Evolutionary conservation across 2,797 vertebrate genomes (phyloP), one percentile per base, ranked within the genome.

Genomic region (Naso thynnoides): DNA sequence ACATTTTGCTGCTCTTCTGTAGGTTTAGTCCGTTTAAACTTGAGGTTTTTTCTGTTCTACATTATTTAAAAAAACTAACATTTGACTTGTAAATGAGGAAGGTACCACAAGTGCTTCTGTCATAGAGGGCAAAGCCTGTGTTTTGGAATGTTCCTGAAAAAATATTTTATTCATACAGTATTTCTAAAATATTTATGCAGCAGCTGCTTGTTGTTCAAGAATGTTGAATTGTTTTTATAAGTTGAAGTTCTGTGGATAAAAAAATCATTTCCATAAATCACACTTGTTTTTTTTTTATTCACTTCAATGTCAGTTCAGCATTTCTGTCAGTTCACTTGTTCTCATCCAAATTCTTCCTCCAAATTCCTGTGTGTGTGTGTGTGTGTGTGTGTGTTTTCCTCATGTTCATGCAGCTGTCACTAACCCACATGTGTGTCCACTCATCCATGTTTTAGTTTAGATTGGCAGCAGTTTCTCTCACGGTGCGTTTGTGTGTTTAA

Each of bases 361-460:
- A n/a, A n/a, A n/a, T n/a, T n/a, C n/a, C n/a, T n/a, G n/a, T n/a
- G n/a, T n/a, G n/a, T n/a, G n/a, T n/a, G n/a, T n/a, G n/a, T n/a
- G n/a, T n/a, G n/a, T n/a, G n/a, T n/a, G n/a, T n/a, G n/a, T n/a
- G n/a, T n/a, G n/a, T n/a, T n/a, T n/a, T n/a, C n/a, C n/a, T n/a
- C n/a, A n/a, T n/a, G n/a, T n/a, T n/a, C n/a, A n/a, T n/a, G n/a
- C n/a, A n/a, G n/a, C n/a, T n/a, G n/a, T n/a, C n/a, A n/a, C n/a
- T n/a, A n/a, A n/a, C n/a, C n/a, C n/a, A n/a, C n/a, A n/a, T n/a
- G 18, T 19, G 19, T 49, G 50, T 41, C 55, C 71, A 39, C 24
- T 36, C 24, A 39, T 50, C 52, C 67, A 38, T 44, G 29, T 18
- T 11, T 68, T 2, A 5, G n/a, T n/a, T n/a, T n/a, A n/a, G n/a